These are phyloP conservation scores for Prunella fulvescens DNA, from an alignment of 2,113 vertebrate genomes.

Conservation along the genomic window DNA sequence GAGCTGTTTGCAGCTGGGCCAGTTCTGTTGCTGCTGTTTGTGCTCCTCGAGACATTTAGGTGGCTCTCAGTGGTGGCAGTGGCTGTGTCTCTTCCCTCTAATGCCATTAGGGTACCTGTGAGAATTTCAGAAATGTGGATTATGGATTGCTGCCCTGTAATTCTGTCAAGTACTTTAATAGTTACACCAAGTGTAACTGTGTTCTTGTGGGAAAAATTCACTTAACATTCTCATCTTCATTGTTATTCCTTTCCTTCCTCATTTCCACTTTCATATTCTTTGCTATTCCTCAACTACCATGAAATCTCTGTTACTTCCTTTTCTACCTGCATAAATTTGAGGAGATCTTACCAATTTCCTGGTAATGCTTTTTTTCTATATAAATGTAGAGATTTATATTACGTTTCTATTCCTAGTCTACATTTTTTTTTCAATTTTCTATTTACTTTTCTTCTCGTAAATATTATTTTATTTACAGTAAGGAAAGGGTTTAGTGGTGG, in stretches of 20 bases:
- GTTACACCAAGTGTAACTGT: not conserved
- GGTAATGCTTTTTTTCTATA: not conserved
- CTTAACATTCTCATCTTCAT: not conserved
- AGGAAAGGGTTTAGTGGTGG: fast-evolving
- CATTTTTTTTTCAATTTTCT: fast-evolving
- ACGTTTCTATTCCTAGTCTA: not conserved
- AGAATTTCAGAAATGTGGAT: not conserved
- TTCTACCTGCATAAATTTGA: not conserved
- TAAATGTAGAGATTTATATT: not conserved
- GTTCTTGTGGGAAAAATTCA: not conserved
- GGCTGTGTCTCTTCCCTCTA: fast-evolving
- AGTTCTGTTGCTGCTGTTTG: fast-evolving
- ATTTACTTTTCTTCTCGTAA: not conserved
- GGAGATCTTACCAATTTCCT: fast-evolving
- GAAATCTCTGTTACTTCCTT: not conserved
- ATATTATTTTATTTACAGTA: not conserved
- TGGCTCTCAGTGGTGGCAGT: fast-evolving
- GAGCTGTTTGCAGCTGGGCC: not conserved
- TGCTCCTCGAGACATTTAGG: fast-evolving
- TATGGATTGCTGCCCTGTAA: not conserved
- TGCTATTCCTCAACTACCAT: fast-evolving
- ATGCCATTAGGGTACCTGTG: not conserved
- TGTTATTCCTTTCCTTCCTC: not conserved
- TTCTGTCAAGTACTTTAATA: not conserved
- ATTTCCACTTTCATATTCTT: fast-evolving